Conservation (phyloP, 2,113 vertebrate genomes). For the Channa argus region DNA sequence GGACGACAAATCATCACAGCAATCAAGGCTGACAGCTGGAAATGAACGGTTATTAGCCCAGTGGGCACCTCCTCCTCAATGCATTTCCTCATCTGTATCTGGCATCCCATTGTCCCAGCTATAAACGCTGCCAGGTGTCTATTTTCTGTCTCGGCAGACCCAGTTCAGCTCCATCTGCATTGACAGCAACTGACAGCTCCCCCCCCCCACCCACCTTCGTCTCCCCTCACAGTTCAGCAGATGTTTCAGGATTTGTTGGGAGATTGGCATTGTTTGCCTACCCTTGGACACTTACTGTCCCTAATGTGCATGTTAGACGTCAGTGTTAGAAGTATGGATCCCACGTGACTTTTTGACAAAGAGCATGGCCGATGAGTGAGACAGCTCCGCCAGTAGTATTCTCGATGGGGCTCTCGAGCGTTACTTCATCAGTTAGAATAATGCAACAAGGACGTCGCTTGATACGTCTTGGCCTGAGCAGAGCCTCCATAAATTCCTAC, state of each 20-base stretch:
- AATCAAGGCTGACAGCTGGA: slow-evolving; percentile 66
- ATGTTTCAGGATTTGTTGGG: slow-evolving; percentile 52
- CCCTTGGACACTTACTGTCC: slow-evolving; percentile 40
- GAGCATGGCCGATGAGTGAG: slow-evolving; percentile 47
- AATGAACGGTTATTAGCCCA: slow-evolving; percentile 64
- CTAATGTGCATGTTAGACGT: slow-evolving; percentile 13
- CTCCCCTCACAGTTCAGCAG: slow-evolving; percentile 34
- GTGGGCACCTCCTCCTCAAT: slow-evolving; percentile 46
- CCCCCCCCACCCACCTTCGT: not conserved
- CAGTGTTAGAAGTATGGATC: slow-evolving; percentile 26
- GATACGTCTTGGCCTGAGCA: slow-evolving; percentile 4
- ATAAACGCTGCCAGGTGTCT: slow-evolving; percentile 68
- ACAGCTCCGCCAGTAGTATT: slow-evolving; percentile 34
- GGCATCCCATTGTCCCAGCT: slow-evolving; percentile 33
- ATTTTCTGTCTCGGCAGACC: slow-evolving; percentile 62
- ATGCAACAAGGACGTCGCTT: slow-evolving; percentile 34
- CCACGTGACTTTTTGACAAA: slow-evolving; percentile 48
- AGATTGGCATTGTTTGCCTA: slow-evolving; percentile 47
- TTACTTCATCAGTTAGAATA: slow-evolving; percentile 45
- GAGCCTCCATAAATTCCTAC: slow-evolving; percentile 49
- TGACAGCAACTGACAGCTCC: slow-evolving; percentile 53
- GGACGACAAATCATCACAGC: slow-evolving; percentile 52
- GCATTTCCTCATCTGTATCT: slow-evolving; percentile 26
- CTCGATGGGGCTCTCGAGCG: slow-evolving; percentile 17
- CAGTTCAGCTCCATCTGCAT: slow-evolving; percentile 37